A percentile compares a stretch with the other conserved stretches of the same genome.
Conservation (phyloP, 2,888 invertebrate species). For the Dryobotodes eremita region DNA sequence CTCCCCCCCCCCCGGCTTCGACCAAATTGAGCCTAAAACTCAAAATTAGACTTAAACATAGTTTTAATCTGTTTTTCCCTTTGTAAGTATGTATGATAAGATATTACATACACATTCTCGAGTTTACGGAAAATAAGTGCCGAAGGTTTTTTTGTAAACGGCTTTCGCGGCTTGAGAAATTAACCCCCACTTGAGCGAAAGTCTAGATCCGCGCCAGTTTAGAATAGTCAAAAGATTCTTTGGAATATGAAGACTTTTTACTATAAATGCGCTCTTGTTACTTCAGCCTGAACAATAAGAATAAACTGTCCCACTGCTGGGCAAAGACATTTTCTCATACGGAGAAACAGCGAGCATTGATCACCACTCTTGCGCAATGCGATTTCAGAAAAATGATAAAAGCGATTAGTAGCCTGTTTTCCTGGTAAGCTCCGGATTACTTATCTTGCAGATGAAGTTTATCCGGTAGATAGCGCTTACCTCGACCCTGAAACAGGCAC, state of each 20-base stretch:
- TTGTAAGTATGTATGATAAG: background rate
- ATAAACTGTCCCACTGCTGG: background rate
- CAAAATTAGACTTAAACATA: background rate
- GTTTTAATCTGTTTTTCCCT: background rate
- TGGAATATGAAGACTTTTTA: background rate
- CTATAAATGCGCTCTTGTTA: conserved; percentile 5
- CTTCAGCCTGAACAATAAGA: background rate
- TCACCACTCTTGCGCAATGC: conserved; percentile 29
- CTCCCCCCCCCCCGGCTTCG: background rate
- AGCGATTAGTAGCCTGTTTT: background rate
- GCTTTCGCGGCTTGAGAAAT: background rate
- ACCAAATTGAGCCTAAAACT: background rate
- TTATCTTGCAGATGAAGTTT: background rate
- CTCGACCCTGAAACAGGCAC: background rate
- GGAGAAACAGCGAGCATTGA: background rate
- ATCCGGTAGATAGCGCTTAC: background rate
- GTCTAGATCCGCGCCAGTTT: background rate
- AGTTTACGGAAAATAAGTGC: background rate
- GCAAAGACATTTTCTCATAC: conserved; percentile 11
- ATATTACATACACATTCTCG: no score
- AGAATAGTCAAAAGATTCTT: background rate
- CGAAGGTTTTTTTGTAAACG: background rate
- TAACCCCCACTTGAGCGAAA: background rate
- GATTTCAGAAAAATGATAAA: background rate
- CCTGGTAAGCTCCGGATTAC: background rate